Base-by-base conservation (phyloP, 2,888 invertebrate species). In the Drosophila greeni region DNA sequence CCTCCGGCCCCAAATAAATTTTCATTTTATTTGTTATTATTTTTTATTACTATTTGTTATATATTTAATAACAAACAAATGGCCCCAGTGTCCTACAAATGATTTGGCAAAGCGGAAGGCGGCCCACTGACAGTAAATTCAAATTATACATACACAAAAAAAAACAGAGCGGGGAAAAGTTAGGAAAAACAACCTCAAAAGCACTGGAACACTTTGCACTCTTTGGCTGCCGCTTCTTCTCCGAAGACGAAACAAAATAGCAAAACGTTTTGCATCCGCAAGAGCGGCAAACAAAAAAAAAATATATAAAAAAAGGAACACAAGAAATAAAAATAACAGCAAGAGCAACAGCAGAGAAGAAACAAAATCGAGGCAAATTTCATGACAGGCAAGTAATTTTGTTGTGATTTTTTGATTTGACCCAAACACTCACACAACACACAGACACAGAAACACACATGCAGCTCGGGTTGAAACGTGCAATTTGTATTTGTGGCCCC, bases 371-470 rank as follows among this genome's bases (percentile, higher is more conserved):
- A 75, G 76, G 76, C 81, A 82, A 82, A 79, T 79, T 79, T 81
- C 81, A 82, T 82, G 84, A 82, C 79, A 82, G 75, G 72, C 84
- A 72, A 83, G 81, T 83, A 84, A 84, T 79, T 82, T 84, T 74
- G 82, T 84, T 79, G 80, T 81, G 81, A 83, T 81, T 81, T 83
- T 83, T 78, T 77, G 82, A 83, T 80, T 80, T 75, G 77, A 77
- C 78, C 78, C 83, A 80, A 78, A 80, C 80, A 80, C 70, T 73
- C 75, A 60, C 40, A 9, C 26, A 33, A 23, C 75, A 60, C 40
- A 9, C 26, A 33, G 23, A 64, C 24, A 57, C 42, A 40, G 16
- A 60, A 20, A 20, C 58, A 47, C 43, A 60, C 24, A 51, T 37
- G 71, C 47, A 69, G 40, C 36, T 36, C 66, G 76, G 69, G 67